phyloP scores from a whole-genome alignment of 2,888 invertebrate species.

The Drosophila meridiana region DNA sequence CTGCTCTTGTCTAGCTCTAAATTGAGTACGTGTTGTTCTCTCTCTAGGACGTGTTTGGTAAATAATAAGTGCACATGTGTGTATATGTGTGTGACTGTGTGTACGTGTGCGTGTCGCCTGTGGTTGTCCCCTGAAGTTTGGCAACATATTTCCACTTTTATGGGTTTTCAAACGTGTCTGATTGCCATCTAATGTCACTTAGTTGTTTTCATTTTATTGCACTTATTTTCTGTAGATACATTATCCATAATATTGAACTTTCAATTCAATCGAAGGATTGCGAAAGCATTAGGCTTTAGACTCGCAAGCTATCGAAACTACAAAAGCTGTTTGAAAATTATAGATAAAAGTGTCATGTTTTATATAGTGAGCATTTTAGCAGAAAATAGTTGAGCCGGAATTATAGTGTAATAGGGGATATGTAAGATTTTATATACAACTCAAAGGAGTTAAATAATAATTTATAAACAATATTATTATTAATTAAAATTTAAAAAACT shows the following conservation, averaged over 20 bases:
- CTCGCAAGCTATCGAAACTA: not conserved
- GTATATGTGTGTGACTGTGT: constrained; percentile 27
- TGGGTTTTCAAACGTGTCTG: constrained; percentile 77
- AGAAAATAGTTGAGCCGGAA: not conserved
- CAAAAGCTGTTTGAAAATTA: not conserved
- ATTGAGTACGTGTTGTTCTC: constrained; percentile 79
- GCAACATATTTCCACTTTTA: constrained; percentile 76
- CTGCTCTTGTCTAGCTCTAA: constrained; percentile 57
- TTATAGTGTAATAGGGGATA: not conserved
- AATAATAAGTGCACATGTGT: constrained; percentile 66
- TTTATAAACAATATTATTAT: too few relatives aligned
- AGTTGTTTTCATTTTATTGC: constrained; percentile 65
- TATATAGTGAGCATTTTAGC: not conserved
- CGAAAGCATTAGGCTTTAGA: not conserved
- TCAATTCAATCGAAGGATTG: constrained; percentile 41
- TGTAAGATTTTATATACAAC: too few relatives aligned
- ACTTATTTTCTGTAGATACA: constrained; percentile 47
- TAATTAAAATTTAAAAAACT: too few relatives aligned
- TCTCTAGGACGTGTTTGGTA: constrained; percentile 74
- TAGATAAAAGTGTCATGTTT: too few relatives aligned
- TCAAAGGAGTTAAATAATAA: too few relatives aligned
- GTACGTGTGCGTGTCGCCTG: constrained; percentile 10
- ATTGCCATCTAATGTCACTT: constrained; percentile 73
- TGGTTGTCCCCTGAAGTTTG: constrained; percentile 46
- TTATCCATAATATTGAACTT: constrained; percentile 34